Base-by-base conservation (phyloP, 1,140 invertebrate species). In the Archegozetes longisetosus region DNA sequence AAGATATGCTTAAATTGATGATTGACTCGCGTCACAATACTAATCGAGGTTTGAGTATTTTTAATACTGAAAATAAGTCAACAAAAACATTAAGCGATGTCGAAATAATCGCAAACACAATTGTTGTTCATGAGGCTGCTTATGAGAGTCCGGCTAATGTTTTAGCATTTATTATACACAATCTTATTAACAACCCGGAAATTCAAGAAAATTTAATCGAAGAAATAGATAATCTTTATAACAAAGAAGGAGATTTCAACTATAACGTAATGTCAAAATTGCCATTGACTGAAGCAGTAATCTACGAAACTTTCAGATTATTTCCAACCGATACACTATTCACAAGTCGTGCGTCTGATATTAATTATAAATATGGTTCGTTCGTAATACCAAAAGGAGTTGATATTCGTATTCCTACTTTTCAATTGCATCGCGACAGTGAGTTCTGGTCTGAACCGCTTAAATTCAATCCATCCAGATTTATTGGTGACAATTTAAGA, bases 91-190 rank as follows among this genome's bases (percentile, higher is more conserved):
- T 66, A 24, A 62, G 54, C 1, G 62, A 64, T 20, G 61, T 67
- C 9, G 71, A 73, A 58, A 65, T 75, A 6, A 48, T 69, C 3
- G 69, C 66, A 2, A 69, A 71, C 28, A 60, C 67, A 4, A 22
- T 72, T 26, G 20, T 75, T 2, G 75, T 76, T 58, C 24, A 68
- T 74, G 57, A 58, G 49, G 76, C 73, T 55, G 74, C 74, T 13
- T 75, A 72, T 58, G 75, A 76, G 49, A 77, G 75, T 0, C 75
- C 73, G 17, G 64, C 70, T 4, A 72, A 62, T 0, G 67, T 70
- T 20, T 56, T 77, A n/a, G 65, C 70, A 1, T 73, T 71, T 55
- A 62, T 69, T n/a, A 60, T 69, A 6, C 75, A 71, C 56, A 48
- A 66, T 12, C 60, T 77, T 27, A 70, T 75, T 6, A 66, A 64